phyloP scores from a whole-genome alignment of 2,113 vertebrate genomes.

The Esox niger region DNA sequence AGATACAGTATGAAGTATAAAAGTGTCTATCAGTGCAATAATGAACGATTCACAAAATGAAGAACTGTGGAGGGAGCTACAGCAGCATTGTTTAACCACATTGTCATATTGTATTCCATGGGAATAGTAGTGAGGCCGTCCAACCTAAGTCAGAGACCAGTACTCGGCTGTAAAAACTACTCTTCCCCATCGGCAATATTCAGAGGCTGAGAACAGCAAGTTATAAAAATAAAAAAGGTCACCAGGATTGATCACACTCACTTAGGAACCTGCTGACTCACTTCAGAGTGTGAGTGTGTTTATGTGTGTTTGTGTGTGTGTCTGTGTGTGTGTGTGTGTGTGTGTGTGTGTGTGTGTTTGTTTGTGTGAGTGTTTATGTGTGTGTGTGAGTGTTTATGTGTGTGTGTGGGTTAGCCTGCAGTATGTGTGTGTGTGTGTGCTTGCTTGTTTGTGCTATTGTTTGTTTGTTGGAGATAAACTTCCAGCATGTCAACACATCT shows the following conservation, averaged over 20 bases:
- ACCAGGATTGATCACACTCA: slow-evolving; percentile 56
- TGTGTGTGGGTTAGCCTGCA: too few relatives aligned
- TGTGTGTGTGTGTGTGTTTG: not conserved
- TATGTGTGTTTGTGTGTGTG: not conserved
- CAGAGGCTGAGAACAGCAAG: slow-evolving; percentile 49
- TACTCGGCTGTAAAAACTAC: not conserved
- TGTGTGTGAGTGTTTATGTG: not conserved
- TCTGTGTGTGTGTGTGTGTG: not conserved
- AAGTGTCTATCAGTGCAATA: too few relatives aligned
- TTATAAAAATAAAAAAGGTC: slow-evolving; percentile 56
- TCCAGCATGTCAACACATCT: not conserved
- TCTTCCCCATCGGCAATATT: slow-evolving; percentile 48
- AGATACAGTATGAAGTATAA: not conserved
- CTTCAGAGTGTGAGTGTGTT: slow-evolving; percentile 4
- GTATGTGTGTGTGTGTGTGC: not conserved
- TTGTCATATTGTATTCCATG: not conserved
- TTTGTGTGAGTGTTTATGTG: not conserved
- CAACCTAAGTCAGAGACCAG: not conserved
- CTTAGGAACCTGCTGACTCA: slow-evolving; percentile 41
- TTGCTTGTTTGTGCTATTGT: too few relatives aligned
- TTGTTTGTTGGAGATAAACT: too few relatives aligned
- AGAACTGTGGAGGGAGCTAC: not conserved
- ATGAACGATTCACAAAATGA: too few relatives aligned
- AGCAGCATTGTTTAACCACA: not conserved
- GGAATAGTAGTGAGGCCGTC: not conserved